phyloP scores from a whole-genome alignment of 1,140 invertebrate species.

The Trichoplusia ni region DNA sequence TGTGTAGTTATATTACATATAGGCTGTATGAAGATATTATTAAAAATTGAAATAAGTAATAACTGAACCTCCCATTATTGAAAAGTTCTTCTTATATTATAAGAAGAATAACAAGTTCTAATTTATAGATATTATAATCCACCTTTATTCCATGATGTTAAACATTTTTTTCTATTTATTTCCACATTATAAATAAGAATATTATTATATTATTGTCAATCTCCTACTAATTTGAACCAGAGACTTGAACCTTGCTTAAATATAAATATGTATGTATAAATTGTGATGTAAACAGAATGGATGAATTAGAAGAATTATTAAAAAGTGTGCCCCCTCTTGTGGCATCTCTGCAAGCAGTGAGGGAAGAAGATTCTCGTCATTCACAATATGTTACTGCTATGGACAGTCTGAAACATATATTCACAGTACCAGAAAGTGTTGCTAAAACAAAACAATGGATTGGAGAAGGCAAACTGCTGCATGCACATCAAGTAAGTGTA shows the following conservation, averaged over 20 bases:
- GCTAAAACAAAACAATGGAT: slow-evolving; percentile 97
- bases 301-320: slow-evolving; percentile 73
- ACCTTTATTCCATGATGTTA: no score
- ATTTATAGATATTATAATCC: no score
- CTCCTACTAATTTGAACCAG: no score
- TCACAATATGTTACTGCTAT: slow-evolving; percentile 98
- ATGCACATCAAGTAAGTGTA: slow-evolving; percentile 91
- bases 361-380: slow-evolving; percentile 96
- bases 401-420: slow-evolving; percentile 99
- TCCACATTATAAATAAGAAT: no score
- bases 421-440: slow-evolving; percentile 98
- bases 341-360: slow-evolving; percentile 90
- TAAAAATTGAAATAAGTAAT: background rate
- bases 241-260: no score
- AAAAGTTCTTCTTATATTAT: no score
- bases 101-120: no score
- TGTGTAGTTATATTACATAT: slow-evolving; percentile 10
- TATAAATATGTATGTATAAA: no score
- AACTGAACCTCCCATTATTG: no score
- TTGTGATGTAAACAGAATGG: no score
- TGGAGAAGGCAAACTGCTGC: slow-evolving; percentile 95
- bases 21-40: background rate
- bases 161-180: no score
- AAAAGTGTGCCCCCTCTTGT: slow-evolving; percentile 83
- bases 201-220: no score